Evolutionary conservation across 2,113 vertebrate genomes (phyloP).

Genomic region (Grammomys dolichurus): DNA sequence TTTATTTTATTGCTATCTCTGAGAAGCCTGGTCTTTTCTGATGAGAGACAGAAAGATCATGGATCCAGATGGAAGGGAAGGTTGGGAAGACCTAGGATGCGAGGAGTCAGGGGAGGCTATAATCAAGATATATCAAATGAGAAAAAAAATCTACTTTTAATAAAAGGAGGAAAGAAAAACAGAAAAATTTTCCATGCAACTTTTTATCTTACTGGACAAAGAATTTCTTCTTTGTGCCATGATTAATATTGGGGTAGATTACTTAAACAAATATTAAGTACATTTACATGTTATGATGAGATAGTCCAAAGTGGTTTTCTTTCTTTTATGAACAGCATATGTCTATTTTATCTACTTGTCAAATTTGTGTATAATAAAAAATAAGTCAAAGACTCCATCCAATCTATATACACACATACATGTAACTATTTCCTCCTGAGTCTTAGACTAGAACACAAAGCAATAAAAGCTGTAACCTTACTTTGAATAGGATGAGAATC

Average conservation of each 20-base stretch:
- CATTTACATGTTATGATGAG: neutral
- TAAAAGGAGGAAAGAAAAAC: neutral
- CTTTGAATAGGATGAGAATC: neutral
- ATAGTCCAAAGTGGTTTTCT: neutral
- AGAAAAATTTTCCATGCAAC: neutral
- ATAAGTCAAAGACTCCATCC: neutral
- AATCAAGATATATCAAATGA: neutral
- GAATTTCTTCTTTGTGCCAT: constrained; percentile 2
- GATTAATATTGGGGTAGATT: neutral
- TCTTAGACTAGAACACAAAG: neutral
- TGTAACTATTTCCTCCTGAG: neutral
- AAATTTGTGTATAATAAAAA: constrained; percentile 22
- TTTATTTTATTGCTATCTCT: neutral
- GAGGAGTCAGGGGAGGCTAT: neutral
- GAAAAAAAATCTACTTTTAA: neutral
- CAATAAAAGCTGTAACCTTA: neutral
- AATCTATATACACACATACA: too few species aligned
- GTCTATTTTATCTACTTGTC: neutral
- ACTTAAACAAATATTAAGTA: neutral
- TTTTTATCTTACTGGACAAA: constrained; percentile 11
- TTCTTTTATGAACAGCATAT: neutral
- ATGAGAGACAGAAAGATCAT: neutral
- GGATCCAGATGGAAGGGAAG: neutral
- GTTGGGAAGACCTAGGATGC: neutral
- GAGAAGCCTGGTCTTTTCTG: neutral